Percentiles rank a stretch among this genome's conserved stretches.
Conservation (phyloP, 2,888 invertebrate genomes). For the Cactoblastis cactorum region DNA sequence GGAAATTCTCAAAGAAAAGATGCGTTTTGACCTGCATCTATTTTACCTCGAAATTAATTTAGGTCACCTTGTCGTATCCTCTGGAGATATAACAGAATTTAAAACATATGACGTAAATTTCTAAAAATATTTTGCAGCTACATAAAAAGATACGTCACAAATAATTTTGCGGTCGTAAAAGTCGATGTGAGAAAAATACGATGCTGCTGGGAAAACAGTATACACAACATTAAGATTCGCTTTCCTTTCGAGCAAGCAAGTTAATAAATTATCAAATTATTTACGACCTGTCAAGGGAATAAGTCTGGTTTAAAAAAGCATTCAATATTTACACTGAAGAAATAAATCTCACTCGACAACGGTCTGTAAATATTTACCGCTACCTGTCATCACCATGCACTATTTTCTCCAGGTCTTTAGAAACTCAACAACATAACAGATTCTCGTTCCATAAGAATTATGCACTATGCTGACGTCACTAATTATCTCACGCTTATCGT, state of each 20-base stretch:
- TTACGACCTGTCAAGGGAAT: no score
- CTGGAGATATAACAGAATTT: background rate
- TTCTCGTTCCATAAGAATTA: background rate
- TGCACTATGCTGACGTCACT: background rate
- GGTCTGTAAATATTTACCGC: background rate
- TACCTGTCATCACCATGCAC: background rate
- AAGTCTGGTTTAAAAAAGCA: no score
- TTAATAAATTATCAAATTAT: no score
- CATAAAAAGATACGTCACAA: background rate
- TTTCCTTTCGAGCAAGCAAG: no score
- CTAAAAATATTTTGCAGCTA: background rate
- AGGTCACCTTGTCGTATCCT: background rate
- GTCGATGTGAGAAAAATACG: background rate
- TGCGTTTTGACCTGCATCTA: background rate
- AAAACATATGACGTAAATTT: background rate
- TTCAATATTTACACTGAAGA: background rate
- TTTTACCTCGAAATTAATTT: background rate
- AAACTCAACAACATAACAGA: background rate
- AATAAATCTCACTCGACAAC: background rate
- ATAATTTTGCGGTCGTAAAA: background rate
- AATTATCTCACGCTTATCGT: background rate
- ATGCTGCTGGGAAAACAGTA: background rate
- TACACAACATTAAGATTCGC: background rate
- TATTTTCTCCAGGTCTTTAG: background rate
- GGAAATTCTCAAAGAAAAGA: background rate